Percentiles rank a stretch among this genome's conserved stretches.
These are phyloP conservation scores for Dynastes maya DNA, from an alignment of 2,888 invertebrate genomes.

Conservation along the genomic window DNA sequence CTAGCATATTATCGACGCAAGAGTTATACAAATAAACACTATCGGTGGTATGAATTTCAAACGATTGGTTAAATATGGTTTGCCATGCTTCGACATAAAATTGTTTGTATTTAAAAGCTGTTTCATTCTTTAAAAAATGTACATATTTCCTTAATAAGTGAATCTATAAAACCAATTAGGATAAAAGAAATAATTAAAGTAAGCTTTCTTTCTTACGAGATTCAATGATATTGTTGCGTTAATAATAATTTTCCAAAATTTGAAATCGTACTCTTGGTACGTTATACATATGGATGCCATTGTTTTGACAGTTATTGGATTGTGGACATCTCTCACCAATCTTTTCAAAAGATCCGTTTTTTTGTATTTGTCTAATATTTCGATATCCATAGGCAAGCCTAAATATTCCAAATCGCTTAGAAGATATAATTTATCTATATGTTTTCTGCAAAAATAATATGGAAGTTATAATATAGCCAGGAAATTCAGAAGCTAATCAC, in stretches of 20 bases:
- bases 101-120: constrained; percentile 56
- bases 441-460: constrained; percentile 59
- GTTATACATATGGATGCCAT: constrained; percentile 64
- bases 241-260: constrained; percentile 58
- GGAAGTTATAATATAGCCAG: constrained; percentile 16
- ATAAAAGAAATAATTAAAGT: background rate
- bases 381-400: constrained; percentile 60
- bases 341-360: constrained; percentile 62
- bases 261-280: constrained; percentile 60
- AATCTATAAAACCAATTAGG: constrained; percentile 56
- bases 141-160: constrained; percentile 61
- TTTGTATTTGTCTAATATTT: constrained; percentile 58
- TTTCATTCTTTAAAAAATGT: constrained; percentile 59
- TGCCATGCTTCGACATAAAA: constrained; percentile 65
- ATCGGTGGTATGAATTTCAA: constrained; percentile 53
- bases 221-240: constrained; percentile 57
- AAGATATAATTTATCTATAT: constrained; percentile 62
- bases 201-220: constrained; percentile 58
- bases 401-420: constrained; percentile 62
- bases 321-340: constrained; percentile 58
- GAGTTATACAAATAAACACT: constrained; percentile 52
- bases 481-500: constrained; percentile 56
- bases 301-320: constrained; percentile 59
- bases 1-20: constrained; percentile 59
- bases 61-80: constrained; percentile 60